These are phyloP conservation scores for Dryas iulia DNA, from an alignment of 1,140 invertebrate genomes.

Conservation along the genomic window DNA sequence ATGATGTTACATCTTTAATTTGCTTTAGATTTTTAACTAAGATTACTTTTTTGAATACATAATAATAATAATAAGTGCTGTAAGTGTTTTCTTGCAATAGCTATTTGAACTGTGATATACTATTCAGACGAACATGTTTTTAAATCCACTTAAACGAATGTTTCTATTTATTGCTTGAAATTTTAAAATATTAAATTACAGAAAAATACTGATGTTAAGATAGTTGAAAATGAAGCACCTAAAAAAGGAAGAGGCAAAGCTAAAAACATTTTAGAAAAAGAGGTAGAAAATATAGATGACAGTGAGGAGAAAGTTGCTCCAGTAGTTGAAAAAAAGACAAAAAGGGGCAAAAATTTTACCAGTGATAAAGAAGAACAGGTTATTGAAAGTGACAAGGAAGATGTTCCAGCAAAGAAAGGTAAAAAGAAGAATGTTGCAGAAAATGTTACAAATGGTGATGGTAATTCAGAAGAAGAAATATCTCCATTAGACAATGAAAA, in stretches of 20 bases:
- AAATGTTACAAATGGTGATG: constrained; percentile 39
- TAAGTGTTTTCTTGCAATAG: no score
- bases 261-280: constrained; percentile 50
- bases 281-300: constrained; percentile 38
- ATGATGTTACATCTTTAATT: no score
- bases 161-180: no score
- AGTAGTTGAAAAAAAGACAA: constrained; percentile 57
- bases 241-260: constrained; percentile 66
- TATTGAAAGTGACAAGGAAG: constrained; percentile 42
- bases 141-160: no score
- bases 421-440: constrained; percentile 55
- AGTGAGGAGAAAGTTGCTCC: constrained; percentile 45
- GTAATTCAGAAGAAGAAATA: constrained; percentile 43
- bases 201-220: constrained; percentile 66
- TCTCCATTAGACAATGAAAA: constrained; percentile 44
- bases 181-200: constrained; percentile 43
- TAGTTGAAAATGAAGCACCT: constrained; percentile 55
- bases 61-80: no score
- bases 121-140: no score
- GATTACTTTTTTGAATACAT: no score
- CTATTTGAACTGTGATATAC: no score
- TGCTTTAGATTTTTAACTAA: no score
- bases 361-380: constrained; percentile 39
- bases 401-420: constrained; percentile 52
- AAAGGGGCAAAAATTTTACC: constrained; percentile 55